phyloP scores from a whole-genome alignment of 2,113 vertebrate species.

The Hystrix cristata region DNA sequence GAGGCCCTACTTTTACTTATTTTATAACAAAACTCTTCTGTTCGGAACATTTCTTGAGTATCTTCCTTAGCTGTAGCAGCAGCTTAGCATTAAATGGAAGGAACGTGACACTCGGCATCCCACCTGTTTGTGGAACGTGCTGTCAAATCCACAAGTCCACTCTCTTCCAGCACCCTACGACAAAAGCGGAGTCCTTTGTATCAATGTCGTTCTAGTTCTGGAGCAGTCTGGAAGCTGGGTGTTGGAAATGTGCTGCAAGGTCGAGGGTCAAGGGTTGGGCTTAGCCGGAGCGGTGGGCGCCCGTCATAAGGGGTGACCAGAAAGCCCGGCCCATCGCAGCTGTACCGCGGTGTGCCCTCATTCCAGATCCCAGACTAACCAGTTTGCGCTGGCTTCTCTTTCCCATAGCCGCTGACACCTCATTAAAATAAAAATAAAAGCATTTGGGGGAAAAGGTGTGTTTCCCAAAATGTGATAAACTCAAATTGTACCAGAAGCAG shows the following conservation, averaged over 20 bases:
- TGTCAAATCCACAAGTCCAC: conserved; percentile 53
- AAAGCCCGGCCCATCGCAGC: conserved; percentile 82
- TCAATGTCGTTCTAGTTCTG: conserved; percentile 41
- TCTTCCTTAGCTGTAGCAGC: background rate
- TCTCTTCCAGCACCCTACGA: conserved; percentile 65
- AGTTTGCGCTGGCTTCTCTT: conserved; percentile 57
- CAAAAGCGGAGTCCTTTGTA: conserved; percentile 67
- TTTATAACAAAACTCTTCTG: conserved; percentile 67
- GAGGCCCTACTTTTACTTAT: conserved; percentile 41
- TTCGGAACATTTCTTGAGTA: conserved; percentile 57
- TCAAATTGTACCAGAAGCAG: background rate
- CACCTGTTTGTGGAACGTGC: conserved; percentile 58
- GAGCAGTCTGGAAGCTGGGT: conserved; percentile 69
- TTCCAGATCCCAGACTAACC: conserved; percentile 67
- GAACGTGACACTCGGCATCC: background rate
- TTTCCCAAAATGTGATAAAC: conserved; percentile 66
- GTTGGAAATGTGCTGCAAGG: conserved; percentile 67
- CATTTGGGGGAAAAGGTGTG: conserved; percentile 39
- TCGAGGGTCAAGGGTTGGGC: conserved; percentile 84
- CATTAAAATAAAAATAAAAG: conserved; percentile 62
- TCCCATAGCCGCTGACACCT: conserved; percentile 68
- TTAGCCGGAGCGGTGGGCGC: conserved; percentile 67
- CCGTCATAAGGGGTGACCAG: conserved; percentile 83
- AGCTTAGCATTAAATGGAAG: background rate
- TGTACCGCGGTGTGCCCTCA: conserved; percentile 68